Evolutionary conservation across 1,140 invertebrate genomes (phyloP).

Genomic region (Scaptomyza montana): DNA sequence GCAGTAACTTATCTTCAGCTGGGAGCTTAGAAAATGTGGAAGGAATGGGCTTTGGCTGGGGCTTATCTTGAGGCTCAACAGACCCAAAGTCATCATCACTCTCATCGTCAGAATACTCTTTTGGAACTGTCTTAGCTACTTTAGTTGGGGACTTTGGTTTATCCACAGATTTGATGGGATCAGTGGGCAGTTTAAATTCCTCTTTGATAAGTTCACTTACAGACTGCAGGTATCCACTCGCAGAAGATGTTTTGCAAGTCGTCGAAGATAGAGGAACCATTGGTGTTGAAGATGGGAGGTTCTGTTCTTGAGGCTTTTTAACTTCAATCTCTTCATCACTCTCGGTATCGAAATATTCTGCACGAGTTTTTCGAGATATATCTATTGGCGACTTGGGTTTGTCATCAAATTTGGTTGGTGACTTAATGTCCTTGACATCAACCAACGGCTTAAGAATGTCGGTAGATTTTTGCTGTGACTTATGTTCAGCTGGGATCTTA

Average conservation of each 20-base stretch:
- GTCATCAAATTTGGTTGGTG: constrained; percentile 5
- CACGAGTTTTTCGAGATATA: background rate
- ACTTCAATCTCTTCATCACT: constrained; percentile 20
- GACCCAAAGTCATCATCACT: constrained; percentile 22
- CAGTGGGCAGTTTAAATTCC: background rate
- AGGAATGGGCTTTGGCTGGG: background rate
- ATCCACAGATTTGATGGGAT: background rate
- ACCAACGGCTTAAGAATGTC: background rate
- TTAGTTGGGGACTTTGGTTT: constrained; percentile 12
- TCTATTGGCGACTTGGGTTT: constrained; percentile 14
- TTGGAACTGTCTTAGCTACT: constrained; percentile 3
- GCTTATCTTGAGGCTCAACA: constrained; percentile 9
- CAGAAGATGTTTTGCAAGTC: background rate
- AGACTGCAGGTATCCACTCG: background rate
- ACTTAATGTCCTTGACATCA: background rate
- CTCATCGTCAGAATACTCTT: too few relatives aligned
- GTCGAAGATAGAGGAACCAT: background rate
- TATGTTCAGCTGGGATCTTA: too few relatives aligned
- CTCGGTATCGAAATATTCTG: constrained; percentile 24
- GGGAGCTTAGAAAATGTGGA: constrained; percentile 2
- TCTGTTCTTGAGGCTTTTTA: constrained; percentile 3
- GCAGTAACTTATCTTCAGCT: constrained; percentile 11
- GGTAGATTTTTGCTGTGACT: background rate
- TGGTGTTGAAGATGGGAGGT: background rate
- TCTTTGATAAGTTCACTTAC: constrained; percentile 1